phyloP scores from a whole-genome alignment of 2,888 invertebrate species.

The Oxycera nigricornis region DNA sequence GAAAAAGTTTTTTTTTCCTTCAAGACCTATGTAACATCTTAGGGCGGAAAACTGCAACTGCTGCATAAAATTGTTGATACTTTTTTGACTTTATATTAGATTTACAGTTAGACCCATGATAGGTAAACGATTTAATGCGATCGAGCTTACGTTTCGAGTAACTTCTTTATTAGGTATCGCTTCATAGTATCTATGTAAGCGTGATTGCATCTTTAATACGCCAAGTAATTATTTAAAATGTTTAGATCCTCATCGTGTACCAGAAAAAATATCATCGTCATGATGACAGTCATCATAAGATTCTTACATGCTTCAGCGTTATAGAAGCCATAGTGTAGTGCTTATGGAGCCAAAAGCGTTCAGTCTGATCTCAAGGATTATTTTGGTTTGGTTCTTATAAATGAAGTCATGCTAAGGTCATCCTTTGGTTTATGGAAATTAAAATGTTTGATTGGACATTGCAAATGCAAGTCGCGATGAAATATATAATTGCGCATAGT shows the following conservation, averaged over 20 bases:
- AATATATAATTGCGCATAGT: not conserved
- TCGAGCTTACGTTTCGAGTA: not conserved
- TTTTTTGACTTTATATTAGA: too few relatives aligned
- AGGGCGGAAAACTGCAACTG: too few relatives aligned
- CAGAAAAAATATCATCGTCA: not conserved
- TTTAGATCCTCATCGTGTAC: not conserved
- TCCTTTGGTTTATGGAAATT: not conserved
- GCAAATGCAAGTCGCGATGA: not conserved
- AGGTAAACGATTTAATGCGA: not conserved
- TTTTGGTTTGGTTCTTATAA: not conserved
- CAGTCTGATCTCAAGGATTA: not conserved
- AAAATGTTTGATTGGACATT: not conserved
- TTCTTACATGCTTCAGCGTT: not conserved
- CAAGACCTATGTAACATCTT: too few relatives aligned
- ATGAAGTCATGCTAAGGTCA: not conserved
- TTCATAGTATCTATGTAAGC: not conserved
- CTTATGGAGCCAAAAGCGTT: not conserved
- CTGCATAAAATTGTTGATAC: too few relatives aligned
- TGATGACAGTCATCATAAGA: slow-evolving; percentile 2
- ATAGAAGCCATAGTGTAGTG: not conserved
- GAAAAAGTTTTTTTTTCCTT: too few relatives aligned
- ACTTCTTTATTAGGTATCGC: not conserved
- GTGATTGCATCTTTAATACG: not conserved
- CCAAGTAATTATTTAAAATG: not conserved
- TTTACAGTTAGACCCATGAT: too few relatives aligned